Conservation (phyloP, 2,888 invertebrate genomes). For the Drosophila kuntzei region DNA sequence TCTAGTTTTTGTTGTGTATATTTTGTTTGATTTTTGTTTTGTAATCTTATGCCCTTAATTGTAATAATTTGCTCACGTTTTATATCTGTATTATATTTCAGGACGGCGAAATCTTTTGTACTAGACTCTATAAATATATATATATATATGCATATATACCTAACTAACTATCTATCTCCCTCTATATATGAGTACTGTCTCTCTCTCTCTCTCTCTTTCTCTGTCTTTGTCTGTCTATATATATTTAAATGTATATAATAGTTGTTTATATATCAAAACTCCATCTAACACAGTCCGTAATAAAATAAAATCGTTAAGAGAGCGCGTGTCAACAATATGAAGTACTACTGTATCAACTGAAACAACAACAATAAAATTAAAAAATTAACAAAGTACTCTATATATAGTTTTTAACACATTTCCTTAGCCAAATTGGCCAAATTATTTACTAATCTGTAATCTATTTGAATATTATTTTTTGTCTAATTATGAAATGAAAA, state of each 20-base stretch:
- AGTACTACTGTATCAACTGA: conserved; percentile 34
- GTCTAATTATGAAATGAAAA: conserved; percentile 11
- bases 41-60: conserved; percentile 68
- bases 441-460: conserved; percentile 70
- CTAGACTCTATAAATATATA: conserved; percentile 85
- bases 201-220: conserved; percentile 25
- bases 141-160: conserved; percentile 39
- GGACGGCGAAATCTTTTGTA: conserved; percentile 88
- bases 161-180: conserved; percentile 10
- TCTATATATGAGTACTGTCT: conserved; percentile 46
- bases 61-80: conserved; percentile 82
- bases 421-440: conserved; percentile 27
- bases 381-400: conserved; percentile 40
- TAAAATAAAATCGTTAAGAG: neutral
- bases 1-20: conserved; percentile 10
- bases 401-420: conserved; percentile 42
- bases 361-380: conserved; percentile 26
- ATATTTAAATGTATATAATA: conserved; percentile 51
- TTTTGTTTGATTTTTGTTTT: conserved; percentile 22
- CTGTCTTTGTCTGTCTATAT: conserved; percentile 11
- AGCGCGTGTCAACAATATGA: conserved; percentile 31
- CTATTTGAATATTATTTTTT: conserved; percentile 30
- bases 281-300: conserved; percentile 60
- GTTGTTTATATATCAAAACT: conserved; percentile 42
- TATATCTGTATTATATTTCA: conserved; percentile 87